These are phyloP conservation scores for Ammodytes dubius DNA, from an alignment of 2,113 vertebrate genomes.

Conservation along the genomic window DNA sequence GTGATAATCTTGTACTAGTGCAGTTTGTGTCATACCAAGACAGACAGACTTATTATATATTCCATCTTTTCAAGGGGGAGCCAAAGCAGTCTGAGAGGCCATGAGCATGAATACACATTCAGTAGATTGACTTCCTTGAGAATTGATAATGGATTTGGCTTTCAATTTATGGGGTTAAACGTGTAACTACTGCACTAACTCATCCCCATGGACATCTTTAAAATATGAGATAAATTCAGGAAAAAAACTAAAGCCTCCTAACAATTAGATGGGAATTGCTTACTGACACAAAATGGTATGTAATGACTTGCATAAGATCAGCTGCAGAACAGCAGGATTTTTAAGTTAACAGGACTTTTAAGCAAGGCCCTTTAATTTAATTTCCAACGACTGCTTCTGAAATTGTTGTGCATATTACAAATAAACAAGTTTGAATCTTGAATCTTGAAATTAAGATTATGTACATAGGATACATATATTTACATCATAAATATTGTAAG, in stretches of 20 bases:
- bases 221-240: conserved; percentile 20
- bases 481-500: background rate
- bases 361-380: too few relatives aligned
- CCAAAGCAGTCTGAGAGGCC: conserved; percentile 33
- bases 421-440: too few relatives aligned
- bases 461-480: background rate
- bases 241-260: too few relatives aligned
- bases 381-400: too few relatives aligned
- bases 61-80: conserved; percentile 34
- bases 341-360: too few relatives aligned
- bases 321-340: too few relatives aligned
- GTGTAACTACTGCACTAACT: conserved; percentile 49
- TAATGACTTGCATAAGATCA: too few relatives aligned
- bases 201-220: conserved; percentile 52
- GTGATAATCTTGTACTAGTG: conserved; percentile 63
- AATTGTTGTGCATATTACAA: too few relatives aligned
- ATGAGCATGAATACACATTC: conserved; percentile 59
- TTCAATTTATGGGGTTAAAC: conserved; percentile 62
- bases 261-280: too few relatives aligned
- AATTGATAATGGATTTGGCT: conserved; percentile 68
- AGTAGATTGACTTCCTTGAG: conserved; percentile 57
- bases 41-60: conserved; percentile 45
- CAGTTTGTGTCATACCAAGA: conserved; percentile 57
- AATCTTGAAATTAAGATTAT: too few relatives aligned
- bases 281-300: too few relatives aligned